Percentiles rank a stretch among this genome's conserved stretches.
Conservation (phyloP, 2,113 vertebrate genomes). For the Spilogale gracilis region DNA sequence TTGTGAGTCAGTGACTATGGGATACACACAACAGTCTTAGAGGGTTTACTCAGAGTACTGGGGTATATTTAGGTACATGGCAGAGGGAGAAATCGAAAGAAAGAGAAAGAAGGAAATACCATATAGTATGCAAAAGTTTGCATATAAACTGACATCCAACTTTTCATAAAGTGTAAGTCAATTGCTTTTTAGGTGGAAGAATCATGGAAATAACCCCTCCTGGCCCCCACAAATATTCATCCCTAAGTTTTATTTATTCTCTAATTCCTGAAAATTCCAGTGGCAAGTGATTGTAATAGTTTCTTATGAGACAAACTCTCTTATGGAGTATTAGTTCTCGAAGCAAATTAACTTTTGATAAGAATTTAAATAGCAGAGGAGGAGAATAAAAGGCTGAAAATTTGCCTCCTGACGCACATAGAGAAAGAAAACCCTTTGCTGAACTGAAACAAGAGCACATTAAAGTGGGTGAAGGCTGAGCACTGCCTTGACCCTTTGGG, state of each 20-base stretch:
- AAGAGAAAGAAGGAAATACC: not conserved
- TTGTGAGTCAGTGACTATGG: not conserved
- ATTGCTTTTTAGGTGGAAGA: not conserved
- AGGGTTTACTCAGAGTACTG: conserved; percentile 47
- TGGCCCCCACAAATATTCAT: not conserved
- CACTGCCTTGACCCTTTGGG: not conserved
- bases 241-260: not conserved
- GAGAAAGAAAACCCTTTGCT: not conserved
- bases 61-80: not conserved
- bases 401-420: not conserved
- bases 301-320: not conserved
- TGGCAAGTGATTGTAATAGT: not conserved
- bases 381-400: not conserved
- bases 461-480: not conserved
- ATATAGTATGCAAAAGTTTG: not conserved
- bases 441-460: conserved; percentile 1
- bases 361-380: conserved; percentile 55
- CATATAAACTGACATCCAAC: not conserved
- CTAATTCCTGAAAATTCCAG: not conserved
- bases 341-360: conserved; percentile 55
- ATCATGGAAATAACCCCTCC: not conserved
- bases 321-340: not conserved
- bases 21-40: not conserved
- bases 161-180: not conserved
- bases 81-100: not conserved